phyloP scores from a whole-genome alignment of 2,113 vertebrate genomes.

The Tauraco erythrolophus region DNA sequence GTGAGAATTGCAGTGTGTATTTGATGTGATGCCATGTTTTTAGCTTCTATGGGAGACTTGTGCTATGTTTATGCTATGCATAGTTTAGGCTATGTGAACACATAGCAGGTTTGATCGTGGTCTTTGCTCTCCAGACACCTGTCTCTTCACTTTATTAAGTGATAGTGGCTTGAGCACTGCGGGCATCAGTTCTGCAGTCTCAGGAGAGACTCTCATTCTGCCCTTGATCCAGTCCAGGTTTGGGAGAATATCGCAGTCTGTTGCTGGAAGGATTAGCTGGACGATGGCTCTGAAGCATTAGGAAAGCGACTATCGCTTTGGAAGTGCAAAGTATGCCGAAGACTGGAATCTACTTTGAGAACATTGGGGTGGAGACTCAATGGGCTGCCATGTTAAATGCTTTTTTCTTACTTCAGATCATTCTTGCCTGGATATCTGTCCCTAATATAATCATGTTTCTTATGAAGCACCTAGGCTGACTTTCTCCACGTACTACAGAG shows the following conservation, averaged over 20 bases:
- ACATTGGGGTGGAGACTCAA: neutral
- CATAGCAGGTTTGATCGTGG: neutral
- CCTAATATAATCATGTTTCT: neutral
- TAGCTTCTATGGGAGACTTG: neutral
- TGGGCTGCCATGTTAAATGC: neutral
- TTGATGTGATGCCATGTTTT: neutral
- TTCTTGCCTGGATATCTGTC: neutral
- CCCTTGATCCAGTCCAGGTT: neutral
- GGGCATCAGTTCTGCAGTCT: neutral
- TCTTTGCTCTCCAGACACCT: neutral
- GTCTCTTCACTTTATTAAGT: neutral
- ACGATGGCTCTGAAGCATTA: neutral
- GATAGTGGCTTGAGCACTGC: neutral
- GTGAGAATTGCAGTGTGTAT: slow-evolving; percentile 35
- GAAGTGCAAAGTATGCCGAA: neutral
- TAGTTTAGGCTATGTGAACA: neutral
- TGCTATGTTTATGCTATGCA: no score
- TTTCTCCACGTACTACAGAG: neutral
- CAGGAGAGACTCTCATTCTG: neutral
- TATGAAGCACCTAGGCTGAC: neutral
- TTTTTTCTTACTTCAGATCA: neutral
- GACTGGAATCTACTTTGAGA: neutral
- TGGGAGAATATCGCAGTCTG: neutral
- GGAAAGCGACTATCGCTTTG: neutral
- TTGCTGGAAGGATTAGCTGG: neutral